Percentiles rank a stretch among this genome's conserved stretches.
These are phyloP conservation scores for Trichogramma pretiosum DNA, from an alignment of 1,140 invertebrate species.

Conservation along the genomic window DNA sequence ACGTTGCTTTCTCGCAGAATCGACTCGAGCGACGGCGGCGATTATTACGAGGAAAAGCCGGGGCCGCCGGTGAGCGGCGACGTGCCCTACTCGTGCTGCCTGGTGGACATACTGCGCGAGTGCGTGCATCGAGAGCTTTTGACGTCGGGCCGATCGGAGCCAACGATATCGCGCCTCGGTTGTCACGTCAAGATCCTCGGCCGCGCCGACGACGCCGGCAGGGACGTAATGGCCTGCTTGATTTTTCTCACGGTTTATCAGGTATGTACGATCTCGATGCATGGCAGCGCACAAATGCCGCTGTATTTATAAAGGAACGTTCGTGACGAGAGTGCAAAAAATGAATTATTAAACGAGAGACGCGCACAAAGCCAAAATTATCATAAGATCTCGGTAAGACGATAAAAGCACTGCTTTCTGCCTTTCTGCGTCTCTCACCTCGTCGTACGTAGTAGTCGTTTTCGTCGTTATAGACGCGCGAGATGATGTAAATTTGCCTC, in stretches of 20 bases:
- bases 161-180: constrained; percentile 13
- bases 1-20: not conserved
- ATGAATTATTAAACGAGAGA: no score
- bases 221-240: constrained; percentile 9
- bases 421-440: no score
- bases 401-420: no score
- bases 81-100: constrained; percentile 25
- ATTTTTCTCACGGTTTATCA: constrained; percentile 17
- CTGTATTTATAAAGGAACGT: no score
- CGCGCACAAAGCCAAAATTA: no score
- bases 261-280: constrained; percentile 10
- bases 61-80: not conserved
- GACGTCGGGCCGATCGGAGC: not conserved
- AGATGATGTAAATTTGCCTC: no score
- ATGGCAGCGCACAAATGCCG: no score
- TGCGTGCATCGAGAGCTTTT: constrained; percentile 16
- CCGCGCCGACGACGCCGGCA: not conserved
- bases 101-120: not conserved
- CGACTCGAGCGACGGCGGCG: not conserved
- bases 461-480: no score
- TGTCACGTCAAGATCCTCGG: constrained; percentile 13
- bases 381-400: no score
- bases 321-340: no score
- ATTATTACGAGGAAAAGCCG: not conserved
- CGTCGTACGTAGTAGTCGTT: no score